Evolutionary conservation across 2,113 vertebrate genomes (phyloP).

Genomic region (Nesoenas mayeri): DNA sequence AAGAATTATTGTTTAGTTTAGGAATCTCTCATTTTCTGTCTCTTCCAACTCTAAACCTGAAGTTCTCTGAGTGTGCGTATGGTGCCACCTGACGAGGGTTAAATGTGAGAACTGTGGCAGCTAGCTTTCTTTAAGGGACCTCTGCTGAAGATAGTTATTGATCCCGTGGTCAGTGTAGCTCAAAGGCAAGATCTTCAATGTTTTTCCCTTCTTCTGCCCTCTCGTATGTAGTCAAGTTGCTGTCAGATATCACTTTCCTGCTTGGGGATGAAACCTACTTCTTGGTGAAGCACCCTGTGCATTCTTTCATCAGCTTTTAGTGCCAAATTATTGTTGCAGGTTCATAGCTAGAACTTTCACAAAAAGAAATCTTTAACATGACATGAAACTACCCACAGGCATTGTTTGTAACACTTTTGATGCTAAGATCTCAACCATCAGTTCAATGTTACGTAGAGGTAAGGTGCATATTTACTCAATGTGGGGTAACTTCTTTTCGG

Average conservation of each 20-base stretch:
- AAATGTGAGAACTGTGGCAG: neutral
- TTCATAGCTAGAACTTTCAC: neutral
- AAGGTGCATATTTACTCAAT: neutral
- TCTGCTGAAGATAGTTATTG: conserved; percentile 30
- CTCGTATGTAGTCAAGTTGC: neutral
- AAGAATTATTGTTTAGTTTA: neutral
- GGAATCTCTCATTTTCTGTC: neutral
- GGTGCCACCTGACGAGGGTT: neutral
- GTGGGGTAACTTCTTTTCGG: neutral
- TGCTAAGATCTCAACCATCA: neutral
- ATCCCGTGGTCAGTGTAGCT: neutral
- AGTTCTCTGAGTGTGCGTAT: neutral
- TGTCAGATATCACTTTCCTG: neutral
- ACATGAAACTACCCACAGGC: neutral
- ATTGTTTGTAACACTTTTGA: neutral
- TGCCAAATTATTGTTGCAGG: neutral
- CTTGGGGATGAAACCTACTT: neutral
- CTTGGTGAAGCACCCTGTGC: neutral
- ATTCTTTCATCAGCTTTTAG: neutral
- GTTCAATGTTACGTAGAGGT: neutral
- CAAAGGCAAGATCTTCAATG: neutral
- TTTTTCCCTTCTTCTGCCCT: neutral
- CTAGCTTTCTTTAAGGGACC: neutral
- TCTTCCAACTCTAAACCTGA: neutral
- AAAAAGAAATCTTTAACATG: neutral